A percentile compares a stretch with the other conserved stretches of the same genome.
Conservation (phyloP, 2,113 vertebrate genomes). For the Poeciliopsis turrubarensis region DNA sequence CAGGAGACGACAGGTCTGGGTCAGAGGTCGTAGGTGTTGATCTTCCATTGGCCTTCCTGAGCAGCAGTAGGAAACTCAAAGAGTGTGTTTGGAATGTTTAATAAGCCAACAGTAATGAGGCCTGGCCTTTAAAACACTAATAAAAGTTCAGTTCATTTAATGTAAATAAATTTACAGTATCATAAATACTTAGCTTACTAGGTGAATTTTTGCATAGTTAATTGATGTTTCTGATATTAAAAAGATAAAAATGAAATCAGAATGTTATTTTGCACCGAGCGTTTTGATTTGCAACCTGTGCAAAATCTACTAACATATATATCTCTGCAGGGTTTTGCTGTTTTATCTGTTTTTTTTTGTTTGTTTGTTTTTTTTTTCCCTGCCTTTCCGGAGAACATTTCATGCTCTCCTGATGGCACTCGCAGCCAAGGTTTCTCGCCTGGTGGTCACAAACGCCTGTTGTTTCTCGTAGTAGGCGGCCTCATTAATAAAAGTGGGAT, state of each 20-base stretch:
- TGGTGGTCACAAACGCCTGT: constrained; percentile 91
- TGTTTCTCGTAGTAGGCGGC: constrained; percentile 98
- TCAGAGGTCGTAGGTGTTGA: constrained; percentile 50
- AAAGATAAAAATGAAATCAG: constrained; percentile 48
- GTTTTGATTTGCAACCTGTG: constrained; percentile 45
- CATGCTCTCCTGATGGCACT: constrained; percentile 77
- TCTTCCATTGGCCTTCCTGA: constrained; percentile 66
- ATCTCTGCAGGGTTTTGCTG: not conserved
- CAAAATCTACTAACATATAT: constrained; percentile 58
- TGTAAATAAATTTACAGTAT: constrained; percentile 53
- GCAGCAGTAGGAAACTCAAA: constrained; percentile 46
- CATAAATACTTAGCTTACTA: constrained; percentile 64
- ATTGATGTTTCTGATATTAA: constrained; percentile 50
- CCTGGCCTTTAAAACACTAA: constrained; percentile 35
- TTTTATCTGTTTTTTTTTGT: too few species aligned
- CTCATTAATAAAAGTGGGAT: constrained; percentile 95
- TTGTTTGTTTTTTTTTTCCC: not conserved
- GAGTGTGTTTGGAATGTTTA: constrained; percentile 40
- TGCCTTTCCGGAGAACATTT: constrained; percentile 19
- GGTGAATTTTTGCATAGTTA: constrained; percentile 75
- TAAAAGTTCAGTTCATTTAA: constrained; percentile 46
- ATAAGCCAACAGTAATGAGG: constrained; percentile 47
- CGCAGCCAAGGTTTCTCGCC: constrained; percentile 82
- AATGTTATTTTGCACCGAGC: constrained; percentile 42
- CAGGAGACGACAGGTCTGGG: constrained; percentile 44